Conservation (phyloP, 2,888 invertebrate species). For the Lutraria lutraria region DNA sequence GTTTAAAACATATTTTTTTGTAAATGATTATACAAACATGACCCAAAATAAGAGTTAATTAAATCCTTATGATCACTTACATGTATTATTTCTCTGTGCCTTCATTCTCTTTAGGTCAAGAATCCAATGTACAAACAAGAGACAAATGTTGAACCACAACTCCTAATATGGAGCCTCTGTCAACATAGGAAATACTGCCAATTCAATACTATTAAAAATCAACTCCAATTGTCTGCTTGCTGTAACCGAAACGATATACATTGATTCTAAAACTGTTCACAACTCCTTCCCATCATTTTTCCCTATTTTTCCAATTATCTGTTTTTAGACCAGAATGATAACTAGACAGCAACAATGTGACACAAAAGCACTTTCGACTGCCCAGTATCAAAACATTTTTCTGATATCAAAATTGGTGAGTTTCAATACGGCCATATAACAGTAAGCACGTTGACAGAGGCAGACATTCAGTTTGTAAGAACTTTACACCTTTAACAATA, state of each 20-base stretch:
- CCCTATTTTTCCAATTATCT: constrained; percentile 26
- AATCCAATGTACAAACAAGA: not conserved
- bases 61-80: not conserved
- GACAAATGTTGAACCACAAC: not conserved
- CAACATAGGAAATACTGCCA: not conserved
- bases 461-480: not conserved
- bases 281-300: not conserved
- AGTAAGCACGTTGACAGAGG: not conserved
- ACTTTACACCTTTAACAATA: not conserved
- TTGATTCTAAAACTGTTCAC: not conserved
- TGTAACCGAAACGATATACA: not conserved
- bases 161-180: not conserved
- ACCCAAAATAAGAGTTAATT: too few relatives aligned
- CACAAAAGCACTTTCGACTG: not conserved
- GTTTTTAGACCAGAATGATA: constrained; percentile 18
- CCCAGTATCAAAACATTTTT: not conserved
- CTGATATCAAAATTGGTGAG: constrained; percentile 7
- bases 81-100: not conserved
- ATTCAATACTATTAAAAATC: not conserved
- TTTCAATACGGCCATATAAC: not conserved
- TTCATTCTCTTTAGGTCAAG: not conserved
- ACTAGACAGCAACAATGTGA: not conserved
- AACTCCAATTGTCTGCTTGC: not conserved
- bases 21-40: too few relatives aligned
- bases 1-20: too few relatives aligned